phyloP scores from a whole-genome alignment of 1,140 invertebrate genomes.

The Cotesia chilonis region DNA sequence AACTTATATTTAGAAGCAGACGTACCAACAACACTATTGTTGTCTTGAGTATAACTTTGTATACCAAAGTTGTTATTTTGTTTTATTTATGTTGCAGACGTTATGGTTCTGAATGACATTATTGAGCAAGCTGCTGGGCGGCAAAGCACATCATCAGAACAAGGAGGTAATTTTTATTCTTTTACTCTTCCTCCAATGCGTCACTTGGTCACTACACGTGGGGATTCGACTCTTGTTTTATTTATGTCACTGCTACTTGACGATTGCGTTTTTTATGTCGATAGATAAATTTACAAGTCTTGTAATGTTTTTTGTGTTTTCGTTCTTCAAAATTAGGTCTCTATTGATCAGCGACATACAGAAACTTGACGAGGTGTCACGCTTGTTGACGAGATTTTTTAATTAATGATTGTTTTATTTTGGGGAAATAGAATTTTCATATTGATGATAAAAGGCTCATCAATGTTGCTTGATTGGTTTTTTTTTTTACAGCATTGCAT shows the following conservation, averaged over 20 bases:
- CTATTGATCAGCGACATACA: constrained; percentile 7
- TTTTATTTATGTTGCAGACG: constrained; percentile 73
- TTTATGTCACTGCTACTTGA: neutral
- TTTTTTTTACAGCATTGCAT: constrained; percentile 2
- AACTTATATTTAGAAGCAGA: constrained; percentile 2
- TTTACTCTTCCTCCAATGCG: neutral
- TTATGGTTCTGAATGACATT: constrained; percentile 97
- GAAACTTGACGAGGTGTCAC: neutral
- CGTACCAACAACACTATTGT: constrained; percentile 14
- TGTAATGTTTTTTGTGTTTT: neutral
- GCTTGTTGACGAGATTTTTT: neutral
- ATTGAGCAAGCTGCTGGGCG: constrained; percentile 93
- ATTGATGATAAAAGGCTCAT: constrained; percentile 13
- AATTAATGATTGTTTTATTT: constrained; percentile 37
- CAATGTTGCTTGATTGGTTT: constrained; percentile 2
- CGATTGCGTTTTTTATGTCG: too few species aligned
- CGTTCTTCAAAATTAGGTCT: neutral
- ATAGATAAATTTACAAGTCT: neutral
- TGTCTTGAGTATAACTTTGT: constrained; percentile 15
- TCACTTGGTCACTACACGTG: neutral
- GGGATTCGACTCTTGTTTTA: neutral
- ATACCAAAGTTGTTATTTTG: constrained; percentile 16
- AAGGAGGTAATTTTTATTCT: constrained; percentile 77
- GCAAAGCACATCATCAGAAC: constrained; percentile 83
- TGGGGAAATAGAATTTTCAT: constrained; percentile 46